Percentiles rank a stretch among this genome's conserved stretches.
phyloP scores from a whole-genome alignment of 1,140 invertebrate genomes.

The Papilio aristodemus region DNA sequence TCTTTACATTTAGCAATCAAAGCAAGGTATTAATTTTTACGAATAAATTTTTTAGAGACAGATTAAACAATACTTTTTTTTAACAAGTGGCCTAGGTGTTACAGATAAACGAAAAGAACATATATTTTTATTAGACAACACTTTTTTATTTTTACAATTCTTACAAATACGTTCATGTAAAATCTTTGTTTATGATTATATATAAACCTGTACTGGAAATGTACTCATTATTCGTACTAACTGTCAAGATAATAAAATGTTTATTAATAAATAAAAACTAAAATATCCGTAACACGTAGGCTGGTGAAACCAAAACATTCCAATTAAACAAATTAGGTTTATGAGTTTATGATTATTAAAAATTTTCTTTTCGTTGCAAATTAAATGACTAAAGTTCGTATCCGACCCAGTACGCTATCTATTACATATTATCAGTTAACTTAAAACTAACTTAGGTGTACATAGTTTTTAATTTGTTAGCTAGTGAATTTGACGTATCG shows the following conservation, averaged over 20 bases:
- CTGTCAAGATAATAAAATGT: not conserved
- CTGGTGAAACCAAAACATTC: not conserved
- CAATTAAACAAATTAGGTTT: not conserved
- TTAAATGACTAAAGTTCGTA: conserved; percentile 11
- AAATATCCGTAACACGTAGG: conserved; percentile 25
- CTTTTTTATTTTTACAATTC: not conserved
- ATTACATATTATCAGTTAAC: conserved; percentile 32
- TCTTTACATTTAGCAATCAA: not conserved
- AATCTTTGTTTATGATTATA: conserved; percentile 4
- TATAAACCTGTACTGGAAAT: conserved; percentile 18
- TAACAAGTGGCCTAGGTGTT: conserved; percentile 14
- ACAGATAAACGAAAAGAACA: conserved; percentile 14
- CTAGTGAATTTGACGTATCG: conserved; percentile 52
- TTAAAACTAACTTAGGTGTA: conserved; percentile 45
- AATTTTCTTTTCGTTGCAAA: conserved; percentile 17
- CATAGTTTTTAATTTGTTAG: conserved; percentile 44
- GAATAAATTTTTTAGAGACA: not conserved
- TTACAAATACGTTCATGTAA: not conserved
- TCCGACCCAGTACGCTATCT: conserved; percentile 27
- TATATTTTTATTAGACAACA: not conserved
- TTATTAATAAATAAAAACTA: conserved; percentile 8
- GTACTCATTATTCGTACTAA: not conserved
- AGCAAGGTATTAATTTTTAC: not conserved
- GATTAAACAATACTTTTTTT: not conserved
- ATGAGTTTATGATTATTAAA: not conserved